Conservation (phyloP, 2,113 vertebrate genomes). For the Nycticorax nycticorax region DNA sequence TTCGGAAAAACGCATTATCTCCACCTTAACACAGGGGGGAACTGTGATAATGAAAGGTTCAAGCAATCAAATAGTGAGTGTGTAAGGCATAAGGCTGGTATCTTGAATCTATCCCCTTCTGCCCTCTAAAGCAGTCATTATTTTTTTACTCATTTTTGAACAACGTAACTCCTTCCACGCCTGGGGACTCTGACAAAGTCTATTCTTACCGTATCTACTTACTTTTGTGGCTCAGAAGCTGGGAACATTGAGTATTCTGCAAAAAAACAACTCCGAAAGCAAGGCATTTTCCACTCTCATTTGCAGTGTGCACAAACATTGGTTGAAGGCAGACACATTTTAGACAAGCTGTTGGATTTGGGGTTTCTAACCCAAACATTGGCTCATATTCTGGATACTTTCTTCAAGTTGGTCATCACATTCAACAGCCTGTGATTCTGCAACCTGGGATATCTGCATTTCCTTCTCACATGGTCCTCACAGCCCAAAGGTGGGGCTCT, state of each 20-base stretch:
- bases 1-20: conserved; percentile 15
- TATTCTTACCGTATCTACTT: background rate
- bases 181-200: background rate
- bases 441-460: background rate
- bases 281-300: background rate
- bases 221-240: background rate
- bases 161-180: background rate
- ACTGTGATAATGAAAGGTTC: conserved; percentile 12
- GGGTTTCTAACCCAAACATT: background rate
- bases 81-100: background rate
- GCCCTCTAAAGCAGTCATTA: background rate
- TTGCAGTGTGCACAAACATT: background rate
- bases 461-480: background rate
- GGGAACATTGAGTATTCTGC: background rate
- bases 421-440: background rate
- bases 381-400: background rate
- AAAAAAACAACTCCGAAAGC: background rate
- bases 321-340: background rate
- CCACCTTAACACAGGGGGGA: background rate
- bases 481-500: background rate
- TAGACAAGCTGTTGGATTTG: background rate
- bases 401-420: background rate
- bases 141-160: background rate
- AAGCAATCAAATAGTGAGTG: background rate
- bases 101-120: background rate